Conservation (phyloP, 2,888 invertebrate genomes). For the Eremobia ochroleuca region DNA sequence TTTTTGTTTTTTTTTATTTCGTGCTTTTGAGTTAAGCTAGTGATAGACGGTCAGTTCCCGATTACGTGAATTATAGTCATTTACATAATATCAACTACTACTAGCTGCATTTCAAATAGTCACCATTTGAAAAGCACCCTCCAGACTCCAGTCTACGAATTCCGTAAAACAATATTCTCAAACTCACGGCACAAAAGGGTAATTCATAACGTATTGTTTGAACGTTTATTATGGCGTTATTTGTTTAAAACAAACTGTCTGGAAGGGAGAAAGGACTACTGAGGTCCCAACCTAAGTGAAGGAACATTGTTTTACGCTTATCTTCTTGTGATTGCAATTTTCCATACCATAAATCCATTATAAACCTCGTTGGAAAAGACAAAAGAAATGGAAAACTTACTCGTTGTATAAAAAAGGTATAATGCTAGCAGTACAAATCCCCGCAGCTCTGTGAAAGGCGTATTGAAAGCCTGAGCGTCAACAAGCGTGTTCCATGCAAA, state of each 20-base stretch:
- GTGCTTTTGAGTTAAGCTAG: not conserved
- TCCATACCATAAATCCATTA: slow-evolving; percentile 46
- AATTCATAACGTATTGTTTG: slow-evolving; percentile 76
- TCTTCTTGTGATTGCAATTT: slow-evolving; percentile 51
- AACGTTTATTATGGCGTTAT: slow-evolving; percentile 71
- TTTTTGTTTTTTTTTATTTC: too few relatives aligned
- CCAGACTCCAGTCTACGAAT: slow-evolving; percentile 18
- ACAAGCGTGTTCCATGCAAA: slow-evolving; percentile 46
- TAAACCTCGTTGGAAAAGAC: slow-evolving; percentile 31
- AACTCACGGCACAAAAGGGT: slow-evolving; percentile 74
- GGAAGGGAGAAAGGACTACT: slow-evolving; percentile 54
- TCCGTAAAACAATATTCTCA: slow-evolving; percentile 63
- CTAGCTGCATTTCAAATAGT: not conserved
- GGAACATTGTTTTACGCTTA: slow-evolving; percentile 57
- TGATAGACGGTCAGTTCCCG: not conserved
- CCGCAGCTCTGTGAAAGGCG: slow-evolving; percentile 9
- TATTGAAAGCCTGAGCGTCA: slow-evolving; percentile 53
- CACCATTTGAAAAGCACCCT: not conserved
- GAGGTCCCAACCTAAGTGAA: slow-evolving; percentile 40
- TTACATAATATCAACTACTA: not conserved
- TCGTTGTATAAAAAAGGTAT: slow-evolving; percentile 23
- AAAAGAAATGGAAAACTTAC: slow-evolving; percentile 42
- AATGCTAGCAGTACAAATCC: slow-evolving; percentile 28
- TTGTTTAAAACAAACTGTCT: slow-evolving; percentile 73
- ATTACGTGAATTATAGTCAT: not conserved